Evolutionary conservation across 1,140 invertebrate genomes (phyloP).

Genomic region (Cotesia glomerata): DNA sequence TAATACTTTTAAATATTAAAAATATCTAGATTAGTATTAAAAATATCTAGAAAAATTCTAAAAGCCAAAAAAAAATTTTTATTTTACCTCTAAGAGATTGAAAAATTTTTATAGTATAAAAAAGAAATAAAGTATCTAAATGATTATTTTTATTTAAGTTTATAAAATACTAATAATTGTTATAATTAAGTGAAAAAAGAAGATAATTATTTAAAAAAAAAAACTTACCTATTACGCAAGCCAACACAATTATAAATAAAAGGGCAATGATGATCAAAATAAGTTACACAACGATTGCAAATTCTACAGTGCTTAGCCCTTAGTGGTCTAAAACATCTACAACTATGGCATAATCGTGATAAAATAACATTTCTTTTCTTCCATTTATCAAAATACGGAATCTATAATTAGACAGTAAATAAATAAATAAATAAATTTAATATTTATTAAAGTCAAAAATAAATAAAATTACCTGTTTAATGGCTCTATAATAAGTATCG

Average conservation of each 20-base stretch:
- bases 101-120: too few species aligned
- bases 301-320: slow-evolving; percentile 91
- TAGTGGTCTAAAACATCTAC: slow-evolving; percentile 82
- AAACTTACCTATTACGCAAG: slow-evolving; percentile 71
- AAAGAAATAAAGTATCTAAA: not conserved
- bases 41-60: not conserved
- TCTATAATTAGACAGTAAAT: slow-evolving; percentile 55
- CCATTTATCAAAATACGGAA: slow-evolving; percentile 88
- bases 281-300: slow-evolving; percentile 89
- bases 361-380: slow-evolving; percentile 85
- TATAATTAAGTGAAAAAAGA: slow-evolving; percentile 3
- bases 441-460: not conserved
- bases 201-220: not conserved
- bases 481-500: slow-evolving; percentile 86
- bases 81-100: too few species aligned
- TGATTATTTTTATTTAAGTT: not conserved
- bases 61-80: too few species aligned
- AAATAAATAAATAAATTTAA: too few species aligned
- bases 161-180: not conserved
- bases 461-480: slow-evolving; percentile 70
- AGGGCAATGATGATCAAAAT: slow-evolving; percentile 95
- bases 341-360: slow-evolving; percentile 88
- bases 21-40: too few species aligned
- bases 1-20: too few species aligned
- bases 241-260: slow-evolving; percentile 95